A percentile compares a stretch with the other conserved stretches of the same genome.
phyloP scores from a whole-genome alignment of 2,797 vertebrate genomes.

The Pterois miles region DNA sequence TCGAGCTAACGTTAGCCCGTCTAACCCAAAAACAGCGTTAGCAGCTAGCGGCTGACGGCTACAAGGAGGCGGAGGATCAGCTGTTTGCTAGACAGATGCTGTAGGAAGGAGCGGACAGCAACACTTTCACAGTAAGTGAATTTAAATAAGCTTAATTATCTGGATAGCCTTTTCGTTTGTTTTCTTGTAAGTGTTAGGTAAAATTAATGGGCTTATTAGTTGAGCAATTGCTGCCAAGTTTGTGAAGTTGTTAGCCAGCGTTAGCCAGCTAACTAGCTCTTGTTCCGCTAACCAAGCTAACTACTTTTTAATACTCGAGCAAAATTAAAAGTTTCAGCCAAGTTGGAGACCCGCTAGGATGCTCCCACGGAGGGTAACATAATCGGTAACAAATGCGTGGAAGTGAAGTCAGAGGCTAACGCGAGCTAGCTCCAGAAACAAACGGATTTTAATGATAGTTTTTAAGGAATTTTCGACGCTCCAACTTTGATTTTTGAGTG shows the following conservation, averaged over 20 bases:
- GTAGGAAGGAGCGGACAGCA: conserved; percentile 56
- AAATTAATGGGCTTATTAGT: not conserved
- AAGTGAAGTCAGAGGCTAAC: accelerated
- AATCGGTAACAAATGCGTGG: accelerated
- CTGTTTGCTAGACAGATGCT: conserved; percentile 76
- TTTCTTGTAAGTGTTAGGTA: not conserved
- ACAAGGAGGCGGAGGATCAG: conserved; percentile 72
- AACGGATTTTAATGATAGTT: not conserved
- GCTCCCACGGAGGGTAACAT: not conserved
- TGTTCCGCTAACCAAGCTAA: conserved; percentile 22
- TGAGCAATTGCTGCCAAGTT: conserved; percentile 32
- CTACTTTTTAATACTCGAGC: conserved; percentile 19
- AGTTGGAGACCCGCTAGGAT: conserved; percentile 10
- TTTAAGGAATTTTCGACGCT: conserved; percentile 43
- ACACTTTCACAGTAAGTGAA: conserved; percentile 71
- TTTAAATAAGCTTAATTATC: conserved; percentile 17
- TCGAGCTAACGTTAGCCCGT: too few species aligned
- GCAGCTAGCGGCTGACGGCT: conserved; percentile 72
- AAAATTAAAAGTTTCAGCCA: conserved; percentile 64
- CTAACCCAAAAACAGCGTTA: too few species aligned
- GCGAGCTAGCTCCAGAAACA: accelerated
- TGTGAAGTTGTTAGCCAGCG: conserved; percentile 27
- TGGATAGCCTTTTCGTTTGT: not conserved
- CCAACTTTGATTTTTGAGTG: conserved; percentile 70
- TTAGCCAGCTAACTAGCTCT: conserved; percentile 6